Evolutionary conservation across 2,888 invertebrate species (phyloP).

Genomic region (Tenthredo distinguenda): DNA sequence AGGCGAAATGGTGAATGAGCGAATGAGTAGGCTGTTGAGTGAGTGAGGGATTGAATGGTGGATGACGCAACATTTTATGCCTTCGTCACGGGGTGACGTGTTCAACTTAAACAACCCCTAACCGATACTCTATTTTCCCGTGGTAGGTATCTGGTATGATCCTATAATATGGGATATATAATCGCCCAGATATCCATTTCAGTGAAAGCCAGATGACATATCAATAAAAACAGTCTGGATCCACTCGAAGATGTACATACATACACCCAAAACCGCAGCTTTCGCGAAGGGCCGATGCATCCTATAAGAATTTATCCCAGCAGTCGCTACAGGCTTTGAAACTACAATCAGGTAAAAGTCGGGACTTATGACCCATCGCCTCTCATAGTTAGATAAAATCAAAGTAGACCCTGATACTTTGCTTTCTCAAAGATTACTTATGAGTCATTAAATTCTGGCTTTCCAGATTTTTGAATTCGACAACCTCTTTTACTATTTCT

Average conservation of each 20-base stretch:
- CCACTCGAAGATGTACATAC: neutral
- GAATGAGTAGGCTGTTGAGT: conserved; percentile 44
- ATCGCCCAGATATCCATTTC: neutral
- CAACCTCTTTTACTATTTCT: too few species aligned
- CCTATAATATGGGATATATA: conserved; percentile 4
- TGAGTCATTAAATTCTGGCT: neutral
- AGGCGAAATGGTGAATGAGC: conserved; percentile 45
- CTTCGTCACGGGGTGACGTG: conserved; percentile 50
- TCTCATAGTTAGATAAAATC: neutral
- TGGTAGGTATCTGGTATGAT: neutral
- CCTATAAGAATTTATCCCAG: neutral
- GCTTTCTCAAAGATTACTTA: neutral
- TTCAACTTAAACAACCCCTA: conserved; percentile 36
- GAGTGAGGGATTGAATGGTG: conserved; percentile 45
- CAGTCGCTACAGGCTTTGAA: neutral
- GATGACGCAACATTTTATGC: conserved; percentile 35
- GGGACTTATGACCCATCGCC: neutral
- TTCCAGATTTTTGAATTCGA: neutral
- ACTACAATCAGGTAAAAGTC: neutral
- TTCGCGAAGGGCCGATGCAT: neutral
- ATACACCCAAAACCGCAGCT: neutral
- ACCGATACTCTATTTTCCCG: conserved; percentile 23
- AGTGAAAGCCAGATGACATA: neutral
- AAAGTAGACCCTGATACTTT: neutral
- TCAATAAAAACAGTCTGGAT: neutral